phyloP scores from a whole-genome alignment of 2,113 vertebrate species.

The Struthio camelus region DNA sequence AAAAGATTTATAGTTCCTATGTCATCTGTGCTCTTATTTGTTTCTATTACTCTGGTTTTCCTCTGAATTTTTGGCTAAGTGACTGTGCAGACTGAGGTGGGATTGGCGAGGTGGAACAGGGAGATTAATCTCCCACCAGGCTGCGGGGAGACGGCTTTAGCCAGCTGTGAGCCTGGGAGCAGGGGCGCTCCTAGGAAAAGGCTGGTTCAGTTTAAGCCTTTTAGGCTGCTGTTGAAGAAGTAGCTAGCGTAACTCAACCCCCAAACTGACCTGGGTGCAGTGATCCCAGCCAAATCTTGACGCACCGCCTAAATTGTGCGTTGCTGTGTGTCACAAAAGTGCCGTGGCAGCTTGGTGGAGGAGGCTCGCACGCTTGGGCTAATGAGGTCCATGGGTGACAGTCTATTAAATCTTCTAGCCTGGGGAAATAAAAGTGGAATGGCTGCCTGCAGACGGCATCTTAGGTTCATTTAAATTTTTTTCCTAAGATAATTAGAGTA shows the following conservation, averaged over 20 bases:
- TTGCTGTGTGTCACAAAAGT: background rate
- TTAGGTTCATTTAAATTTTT: slow-evolving; percentile 13
- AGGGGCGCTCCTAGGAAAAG: background rate
- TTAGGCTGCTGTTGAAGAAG: background rate
- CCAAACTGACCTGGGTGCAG: background rate
- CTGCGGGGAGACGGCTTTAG: background rate
- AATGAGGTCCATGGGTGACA: background rate
- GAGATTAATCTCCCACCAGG: background rate
- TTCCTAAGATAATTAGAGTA: slow-evolving; percentile 17
- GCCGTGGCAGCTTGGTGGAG: accelerated
- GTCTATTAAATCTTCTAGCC: background rate
- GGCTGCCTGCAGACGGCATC: background rate
- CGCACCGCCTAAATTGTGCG: background rate
- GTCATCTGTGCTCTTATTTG: background rate
- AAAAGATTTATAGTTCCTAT: background rate
- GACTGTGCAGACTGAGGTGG: background rate
- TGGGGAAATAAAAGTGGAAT: slow-evolving; percentile 51
- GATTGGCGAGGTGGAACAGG: background rate
- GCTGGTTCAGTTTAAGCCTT: background rate
- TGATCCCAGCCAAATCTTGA: background rate
- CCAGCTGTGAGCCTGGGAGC: background rate
- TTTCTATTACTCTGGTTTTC: background rate
- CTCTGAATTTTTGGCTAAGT: background rate
- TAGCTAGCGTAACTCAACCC: background rate
- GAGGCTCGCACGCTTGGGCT: background rate